phyloP scores from a whole-genome alignment of 2,113 vertebrate genomes.

The Lutjanus erythropterus region DNA sequence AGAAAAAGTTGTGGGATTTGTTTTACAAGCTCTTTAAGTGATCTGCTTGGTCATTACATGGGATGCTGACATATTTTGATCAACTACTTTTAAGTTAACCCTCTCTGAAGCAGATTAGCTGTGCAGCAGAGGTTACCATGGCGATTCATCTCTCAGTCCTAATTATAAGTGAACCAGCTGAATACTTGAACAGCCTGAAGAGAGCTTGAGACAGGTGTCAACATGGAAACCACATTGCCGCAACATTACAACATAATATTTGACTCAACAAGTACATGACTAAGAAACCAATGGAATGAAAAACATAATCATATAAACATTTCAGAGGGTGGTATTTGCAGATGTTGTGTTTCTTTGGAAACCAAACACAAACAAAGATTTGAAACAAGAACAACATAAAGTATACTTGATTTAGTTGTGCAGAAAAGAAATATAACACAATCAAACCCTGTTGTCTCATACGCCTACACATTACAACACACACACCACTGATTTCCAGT shows the following conservation, averaged over 20 bases:
- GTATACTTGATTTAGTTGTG: slow-evolving; percentile 4
- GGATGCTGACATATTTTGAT: background rate
- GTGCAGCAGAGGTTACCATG: background rate
- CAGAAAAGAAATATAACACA: slow-evolving; percentile 35
- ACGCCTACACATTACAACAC: no score
- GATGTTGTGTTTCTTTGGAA: background rate
- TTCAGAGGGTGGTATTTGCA: background rate
- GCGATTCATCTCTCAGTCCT: no score
- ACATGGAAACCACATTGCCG: background rate
- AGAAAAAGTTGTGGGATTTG: background rate
- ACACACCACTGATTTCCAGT: slow-evolving; percentile 53
- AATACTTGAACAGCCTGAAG: background rate
- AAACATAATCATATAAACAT: background rate
- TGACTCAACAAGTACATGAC: background rate
- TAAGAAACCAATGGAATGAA: background rate
- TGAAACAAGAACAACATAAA: slow-evolving; percentile 6
- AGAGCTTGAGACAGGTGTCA: background rate
- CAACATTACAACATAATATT: background rate
- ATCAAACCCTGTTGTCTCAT: slow-evolving; percentile 52
- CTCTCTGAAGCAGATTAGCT: background rate
- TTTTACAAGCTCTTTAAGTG: background rate
- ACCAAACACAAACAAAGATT: slow-evolving; percentile 4
- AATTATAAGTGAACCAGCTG: background rate
- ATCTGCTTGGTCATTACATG: background rate
- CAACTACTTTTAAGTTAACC: background rate